Percentiles rank a stretch among this genome's conserved stretches.
Evolutionary conservation across 2,797 vertebrate genomes (phyloP).

Genomic region (Lagocephalus sceleratus): DNA sequence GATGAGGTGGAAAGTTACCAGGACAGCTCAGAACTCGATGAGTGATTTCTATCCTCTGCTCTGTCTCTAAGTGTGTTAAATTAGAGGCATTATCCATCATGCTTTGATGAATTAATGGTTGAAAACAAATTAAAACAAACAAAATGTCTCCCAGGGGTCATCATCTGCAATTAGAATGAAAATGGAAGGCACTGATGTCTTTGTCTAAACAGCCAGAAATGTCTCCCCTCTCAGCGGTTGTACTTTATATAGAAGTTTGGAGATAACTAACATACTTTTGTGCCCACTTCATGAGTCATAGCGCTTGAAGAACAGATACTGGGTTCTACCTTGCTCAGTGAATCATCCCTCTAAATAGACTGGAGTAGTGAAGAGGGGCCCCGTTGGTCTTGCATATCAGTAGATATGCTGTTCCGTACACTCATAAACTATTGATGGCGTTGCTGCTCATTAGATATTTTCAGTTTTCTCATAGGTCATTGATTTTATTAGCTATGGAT

Average conservation of each 20-base stretch:
- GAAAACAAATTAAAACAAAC: conserved; percentile 36
- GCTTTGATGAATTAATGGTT: conserved; percentile 23
- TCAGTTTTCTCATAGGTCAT: conserved; percentile 11
- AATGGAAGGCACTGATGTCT: conserved; percentile 6
- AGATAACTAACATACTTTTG: conserved; percentile 52
- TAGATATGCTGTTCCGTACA: conserved; percentile 34
- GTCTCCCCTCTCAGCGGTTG: conserved; percentile 11
- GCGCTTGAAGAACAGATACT: conserved; percentile 40
- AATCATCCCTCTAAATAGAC: conserved; percentile 54
- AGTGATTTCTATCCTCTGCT: conserved; percentile 54
- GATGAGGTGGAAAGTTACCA: conserved; percentile 62
- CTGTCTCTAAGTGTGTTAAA: conserved; percentile 48
- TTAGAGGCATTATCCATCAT: conserved; percentile 41
- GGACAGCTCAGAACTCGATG: conserved; percentile 45
- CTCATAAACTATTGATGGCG: conserved; percentile 44
- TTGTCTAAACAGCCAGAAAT: conserved; percentile 16
- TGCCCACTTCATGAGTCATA: conserved; percentile 62
- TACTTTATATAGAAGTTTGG: conserved; percentile 50
- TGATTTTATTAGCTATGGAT: conserved; percentile 16
- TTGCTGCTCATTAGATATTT: conserved; percentile 21
- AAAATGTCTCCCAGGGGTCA: conserved; percentile 22
- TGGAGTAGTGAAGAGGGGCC: conserved; percentile 48
- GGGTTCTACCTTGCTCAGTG: conserved; percentile 45
- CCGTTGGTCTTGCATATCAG: conserved; percentile 39
- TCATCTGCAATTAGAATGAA: background rate